Evolutionary conservation across 2,113 vertebrate genomes (phyloP).

Genomic region (Mobula hypostoma): DNA sequence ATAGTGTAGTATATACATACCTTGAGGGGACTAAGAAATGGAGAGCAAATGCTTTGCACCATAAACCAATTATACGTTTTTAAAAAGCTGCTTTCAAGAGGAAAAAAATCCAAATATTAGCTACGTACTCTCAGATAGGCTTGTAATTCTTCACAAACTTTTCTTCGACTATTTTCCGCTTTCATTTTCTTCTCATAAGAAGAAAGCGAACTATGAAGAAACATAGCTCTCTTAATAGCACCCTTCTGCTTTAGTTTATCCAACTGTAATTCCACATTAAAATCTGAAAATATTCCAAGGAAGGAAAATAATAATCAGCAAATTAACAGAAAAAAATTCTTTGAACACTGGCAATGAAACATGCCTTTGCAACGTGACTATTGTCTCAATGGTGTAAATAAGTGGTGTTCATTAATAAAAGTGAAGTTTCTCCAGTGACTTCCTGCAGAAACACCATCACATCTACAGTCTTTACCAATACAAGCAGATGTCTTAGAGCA

Average conservation of each 20-base stretch:
- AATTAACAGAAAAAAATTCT: neutral
- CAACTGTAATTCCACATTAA: slow-evolving; percentile 80
- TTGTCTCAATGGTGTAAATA: neutral
- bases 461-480: neutral
- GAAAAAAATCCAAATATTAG: neutral
- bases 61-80: neutral
- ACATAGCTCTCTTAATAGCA: slow-evolving; percentile 79
- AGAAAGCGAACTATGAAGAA: slow-evolving; percentile 65
- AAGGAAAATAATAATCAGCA: neutral
- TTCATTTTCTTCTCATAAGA: slow-evolving; percentile 80
- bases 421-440: neutral
- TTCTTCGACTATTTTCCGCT: slow-evolving; percentile 57
- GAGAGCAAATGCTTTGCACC: neutral
- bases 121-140: slow-evolving; percentile 76
- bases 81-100: neutral
- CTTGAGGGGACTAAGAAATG: neutral
- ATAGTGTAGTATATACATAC: neutral
- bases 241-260: slow-evolving; percentile 95
- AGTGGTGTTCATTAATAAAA: neutral
- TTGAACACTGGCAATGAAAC: neutral
- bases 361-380: neutral
- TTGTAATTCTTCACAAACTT: slow-evolving; percentile 74
- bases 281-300: slow-evolving; percentile 57
- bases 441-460: neutral
- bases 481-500: neutral